phyloP scores from a whole-genome alignment of 2,888 invertebrate genomes.

The Andrena chrysosceles region DNA sequence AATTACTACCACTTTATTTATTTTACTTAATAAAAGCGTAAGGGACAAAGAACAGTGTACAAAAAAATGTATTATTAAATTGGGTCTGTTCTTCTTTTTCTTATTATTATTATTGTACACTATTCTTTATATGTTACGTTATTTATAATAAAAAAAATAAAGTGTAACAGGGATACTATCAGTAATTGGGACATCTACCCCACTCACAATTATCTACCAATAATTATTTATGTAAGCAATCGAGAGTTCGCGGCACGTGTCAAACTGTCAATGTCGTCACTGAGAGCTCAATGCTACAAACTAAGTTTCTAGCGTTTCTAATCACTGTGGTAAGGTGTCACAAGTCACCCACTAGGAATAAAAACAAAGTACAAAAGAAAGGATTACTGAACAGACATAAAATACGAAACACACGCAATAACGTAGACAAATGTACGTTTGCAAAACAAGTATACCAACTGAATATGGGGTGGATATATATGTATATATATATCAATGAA shows the following conservation, averaged over 20 bases:
- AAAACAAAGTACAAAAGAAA: conserved; percentile 50
- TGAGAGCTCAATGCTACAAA: conserved; percentile 46
- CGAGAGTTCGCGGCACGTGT: background rate
- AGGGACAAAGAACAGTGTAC: too few relatives aligned
- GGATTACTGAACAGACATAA: conserved; percentile 25
- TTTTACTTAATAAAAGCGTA: too few relatives aligned
- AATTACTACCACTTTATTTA: too few relatives aligned
- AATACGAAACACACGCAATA: conserved; percentile 48
- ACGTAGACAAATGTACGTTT: conserved; percentile 71
- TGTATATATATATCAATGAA: conserved; percentile 51
- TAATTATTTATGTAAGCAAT: too few relatives aligned
- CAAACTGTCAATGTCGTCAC: background rate
- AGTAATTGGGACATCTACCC: too few relatives aligned
- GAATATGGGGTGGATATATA: conserved; percentile 75
- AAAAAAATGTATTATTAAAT: too few relatives aligned
- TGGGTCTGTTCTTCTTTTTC: too few relatives aligned
- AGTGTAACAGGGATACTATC: too few relatives aligned
- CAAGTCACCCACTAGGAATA: conserved; percentile 56
- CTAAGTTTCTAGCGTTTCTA: conserved; percentile 61
- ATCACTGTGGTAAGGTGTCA: conserved; percentile 53
- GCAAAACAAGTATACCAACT: conserved; percentile 80
- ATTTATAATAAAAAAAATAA: too few relatives aligned
- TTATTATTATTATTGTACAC: too few relatives aligned
- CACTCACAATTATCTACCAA: too few relatives aligned
- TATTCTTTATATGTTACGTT: too few relatives aligned